Conservation (phyloP, 35 echinoderm and acorn worm species). For the Apostichopus californicus region DNA sequence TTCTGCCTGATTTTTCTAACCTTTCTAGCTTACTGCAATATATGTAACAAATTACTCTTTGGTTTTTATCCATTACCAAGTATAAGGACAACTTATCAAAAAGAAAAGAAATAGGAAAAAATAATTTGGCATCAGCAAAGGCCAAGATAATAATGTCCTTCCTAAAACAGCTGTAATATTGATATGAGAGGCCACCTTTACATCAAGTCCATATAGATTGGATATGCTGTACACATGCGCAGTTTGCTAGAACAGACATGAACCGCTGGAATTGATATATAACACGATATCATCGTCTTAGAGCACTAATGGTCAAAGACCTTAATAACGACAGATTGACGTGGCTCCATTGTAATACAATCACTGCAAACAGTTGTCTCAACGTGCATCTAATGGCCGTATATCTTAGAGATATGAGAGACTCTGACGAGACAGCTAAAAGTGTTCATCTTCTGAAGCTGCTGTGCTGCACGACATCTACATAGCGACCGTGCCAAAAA, state of each 20-base stretch:
- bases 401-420: slow-evolving; percentile 22
- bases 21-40: too few species aligned
- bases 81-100: too few species aligned
- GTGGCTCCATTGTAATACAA: slow-evolving; percentile 43
- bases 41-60: too few species aligned
- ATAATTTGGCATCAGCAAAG: not conserved
- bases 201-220: not conserved
- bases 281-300: not conserved
- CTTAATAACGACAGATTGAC: slow-evolving; percentile 36
- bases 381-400: slow-evolving; percentile 20
- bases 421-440: not conserved
- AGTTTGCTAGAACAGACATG: not conserved
- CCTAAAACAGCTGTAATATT: not conserved
- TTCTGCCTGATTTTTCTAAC: too few species aligned
- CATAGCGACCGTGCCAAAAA: not conserved
- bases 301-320: slow-evolving; percentile 19
- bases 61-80: too few species aligned
- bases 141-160: not conserved
- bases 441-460: not conserved
- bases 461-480: not conserved
- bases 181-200: not conserved
- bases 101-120: too few species aligned
- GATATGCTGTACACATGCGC: not conserved
- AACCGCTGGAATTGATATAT: not conserved
- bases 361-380: slow-evolving; percentile 40